These are phyloP conservation scores for Hyperoplus lanceolatus DNA, from an alignment of 2,797 vertebrate species.

Conservation along the genomic window DNA sequence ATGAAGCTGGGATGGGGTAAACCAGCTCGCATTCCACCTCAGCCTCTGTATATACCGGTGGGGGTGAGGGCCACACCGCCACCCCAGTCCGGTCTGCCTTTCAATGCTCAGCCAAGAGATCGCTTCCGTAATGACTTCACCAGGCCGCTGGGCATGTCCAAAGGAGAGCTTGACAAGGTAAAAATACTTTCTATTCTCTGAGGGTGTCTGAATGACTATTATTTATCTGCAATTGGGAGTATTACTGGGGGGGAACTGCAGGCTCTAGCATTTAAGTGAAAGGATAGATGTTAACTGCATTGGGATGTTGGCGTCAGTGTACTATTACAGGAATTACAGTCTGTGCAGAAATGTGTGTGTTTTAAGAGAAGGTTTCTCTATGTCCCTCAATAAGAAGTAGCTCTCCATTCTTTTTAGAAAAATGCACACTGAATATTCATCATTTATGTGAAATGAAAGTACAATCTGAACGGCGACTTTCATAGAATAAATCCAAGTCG, in stretches of 20 bases:
- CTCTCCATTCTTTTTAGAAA: background rate
- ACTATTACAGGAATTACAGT: background rate
- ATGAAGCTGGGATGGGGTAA: conserved; percentile 91
- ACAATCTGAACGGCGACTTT: background rate
- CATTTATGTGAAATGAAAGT: conserved; percentile 5
- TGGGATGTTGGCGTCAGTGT: background rate
- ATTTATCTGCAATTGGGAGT: conserved; percentile 1
- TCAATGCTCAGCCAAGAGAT: conserved; percentile 88
- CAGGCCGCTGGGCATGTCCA: conserved; percentile 82
- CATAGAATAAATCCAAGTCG: background rate
- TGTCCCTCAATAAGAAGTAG: background rate
- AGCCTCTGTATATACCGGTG: conserved; percentile 88
- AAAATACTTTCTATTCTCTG: conserved; percentile 45
- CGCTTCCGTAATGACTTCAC: conserved; percentile 89
- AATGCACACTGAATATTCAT: background rate
- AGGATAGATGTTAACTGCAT: background rate
- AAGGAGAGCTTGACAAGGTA: conserved; percentile 88
- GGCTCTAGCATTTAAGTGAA: background rate
- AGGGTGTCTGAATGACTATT: conserved; percentile 37
- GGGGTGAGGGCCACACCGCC: conserved; percentile 85
- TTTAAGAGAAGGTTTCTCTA: background rate
- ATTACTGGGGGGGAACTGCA: background rate
- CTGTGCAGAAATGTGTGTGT: background rate
- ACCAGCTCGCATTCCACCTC: conserved; percentile 88
- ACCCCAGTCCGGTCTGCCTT: conserved; percentile 88